Evolutionary conservation across 2,888 invertebrate genomes (phyloP), one percentile per base, ranked within the genome.

Genomic region (Drosophila koepferae): DNA sequence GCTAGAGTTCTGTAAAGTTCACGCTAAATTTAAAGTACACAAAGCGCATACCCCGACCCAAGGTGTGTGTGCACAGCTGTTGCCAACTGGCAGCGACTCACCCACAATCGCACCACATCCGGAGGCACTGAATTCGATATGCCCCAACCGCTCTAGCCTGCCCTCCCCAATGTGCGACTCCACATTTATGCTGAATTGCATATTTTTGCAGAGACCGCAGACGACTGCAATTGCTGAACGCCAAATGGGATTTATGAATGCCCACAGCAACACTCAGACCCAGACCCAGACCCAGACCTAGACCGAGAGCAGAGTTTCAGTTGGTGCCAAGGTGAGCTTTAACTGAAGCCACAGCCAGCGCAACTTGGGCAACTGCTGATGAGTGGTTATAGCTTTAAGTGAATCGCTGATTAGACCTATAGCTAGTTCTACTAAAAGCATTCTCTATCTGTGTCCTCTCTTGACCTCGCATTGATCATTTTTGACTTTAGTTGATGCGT

Each of bases 171-270:
- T 7, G 31, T 8, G 28, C 34, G 23, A 40, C 23, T 28, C 14
- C 10, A 36, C 43, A 60, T 64, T 18, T 46, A 55, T 72, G 86
- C 88, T 77, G 86, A 85, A 80, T 86, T 78, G 88, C 83, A 86
- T 64, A 60, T 72, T 74, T 80, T 67, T 55, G 63, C 76, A 55
- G 68, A 46, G 67, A 72, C 69, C 71, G 73, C 73, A 77, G 78
- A 77, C 80, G 74, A 72, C 54, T 86, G 88, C 80, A 84, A 78
- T 74, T 78, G 73, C 70, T 73, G 77, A 61, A 73, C 69, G 48
- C 64, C 78, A 79, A 82, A 73, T 73, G 84, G 81, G 81, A 82
- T 85, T 84, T 85, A 87, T 87, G 82, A 78, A 82, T 73, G 73
- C 80, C 72, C 53, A 59, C 46, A 56, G 63, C 44, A 55, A 60